Percentiles rank a stretch among this genome's conserved stretches.
Conservation (phyloP, 2,888 invertebrate genomes). For the Nemotelus nigrinus region DNA sequence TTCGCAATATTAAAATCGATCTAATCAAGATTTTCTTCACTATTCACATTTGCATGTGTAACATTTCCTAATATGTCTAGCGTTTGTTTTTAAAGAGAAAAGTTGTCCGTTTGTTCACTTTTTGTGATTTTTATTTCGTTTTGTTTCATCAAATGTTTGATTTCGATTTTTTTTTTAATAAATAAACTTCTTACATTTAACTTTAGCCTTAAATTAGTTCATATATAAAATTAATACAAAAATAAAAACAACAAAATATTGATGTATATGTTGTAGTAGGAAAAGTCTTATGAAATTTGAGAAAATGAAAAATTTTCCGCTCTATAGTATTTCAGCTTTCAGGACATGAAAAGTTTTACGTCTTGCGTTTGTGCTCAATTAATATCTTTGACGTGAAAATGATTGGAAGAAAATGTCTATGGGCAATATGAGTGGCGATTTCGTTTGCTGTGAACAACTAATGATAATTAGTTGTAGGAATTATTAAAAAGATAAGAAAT, state of each 20-base stretch:
- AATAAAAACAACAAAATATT: conserved; percentile 34
- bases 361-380: not conserved
- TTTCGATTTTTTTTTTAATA: conserved; percentile 17
- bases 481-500: too few relatives aligned
- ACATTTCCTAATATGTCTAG: conserved; percentile 12
- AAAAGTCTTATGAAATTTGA: conserved; percentile 10
- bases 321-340: not conserved
- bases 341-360: not conserved
- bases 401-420: not conserved
- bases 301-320: conserved; percentile 22
- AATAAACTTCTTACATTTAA: conserved; percentile 36
- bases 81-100: not conserved
- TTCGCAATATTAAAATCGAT: not conserved
- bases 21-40: not conserved
- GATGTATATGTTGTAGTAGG: conserved; percentile 3
- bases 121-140: conserved; percentile 40
- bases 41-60: not conserved
- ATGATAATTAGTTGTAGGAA: not conserved
- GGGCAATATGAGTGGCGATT: not conserved
- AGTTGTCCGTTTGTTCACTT: conserved; percentile 41
- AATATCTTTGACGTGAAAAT: not conserved
- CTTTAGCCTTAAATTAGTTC: conserved; percentile 22
- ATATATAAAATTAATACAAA: conserved; percentile 31
- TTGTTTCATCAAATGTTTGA: conserved; percentile 1
- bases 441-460: not conserved